Evolutionary conservation across 2,888 invertebrate species (phyloP), one percentile per base, ranked within the genome.

Genomic region (Liodrosophila aerea): DNA sequence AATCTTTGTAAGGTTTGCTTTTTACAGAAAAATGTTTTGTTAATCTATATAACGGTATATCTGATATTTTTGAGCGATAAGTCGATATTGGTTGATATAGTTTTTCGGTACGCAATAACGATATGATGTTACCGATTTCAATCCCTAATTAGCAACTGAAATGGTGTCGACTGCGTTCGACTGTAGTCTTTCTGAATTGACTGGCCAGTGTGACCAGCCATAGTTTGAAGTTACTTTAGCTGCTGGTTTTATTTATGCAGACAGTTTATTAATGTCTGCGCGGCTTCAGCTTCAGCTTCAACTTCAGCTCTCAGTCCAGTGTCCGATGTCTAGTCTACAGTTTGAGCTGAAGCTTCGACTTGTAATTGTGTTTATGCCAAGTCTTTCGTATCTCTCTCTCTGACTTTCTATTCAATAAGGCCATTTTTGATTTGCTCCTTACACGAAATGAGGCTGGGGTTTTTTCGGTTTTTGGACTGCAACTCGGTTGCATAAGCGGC

Each of bases 211-310:
- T 71, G 61, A 44, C 61, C 61, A 57, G 43, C 45, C 27, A 33
- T 33, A 7, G 58, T 36, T 31, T 29, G 39, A 40, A 58, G 77
- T 71, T 37, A 13, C 9, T 16, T 15, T 15, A 15, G 15, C 15
- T 16, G 36, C 16, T 37, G 36, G 57, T 86, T 75, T 87, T 84
- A 84, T 84, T 84, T 86, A 84, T 87, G 86, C 83, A 69, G 82
- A 84, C 86, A 86, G 87, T 86, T 86, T 86, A 86, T 87, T 81
- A 77, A 87, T 82, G 82, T 80, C 84, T 73, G 18, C 63, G 40
- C 39, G 52, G 34, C 50, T n/a, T n/a, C n/a, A n/a, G n/a, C n/a
- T 37, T 16, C 34, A 37, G 45, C 43, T 11, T 5, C 41, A 52
- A 45, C 49, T 54, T 33, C 37, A 34, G 49, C 50, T 31, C 54